phyloP scores from a whole-genome alignment of 2,797 vertebrate genomes.

The Enteromius mattozi region DNA sequence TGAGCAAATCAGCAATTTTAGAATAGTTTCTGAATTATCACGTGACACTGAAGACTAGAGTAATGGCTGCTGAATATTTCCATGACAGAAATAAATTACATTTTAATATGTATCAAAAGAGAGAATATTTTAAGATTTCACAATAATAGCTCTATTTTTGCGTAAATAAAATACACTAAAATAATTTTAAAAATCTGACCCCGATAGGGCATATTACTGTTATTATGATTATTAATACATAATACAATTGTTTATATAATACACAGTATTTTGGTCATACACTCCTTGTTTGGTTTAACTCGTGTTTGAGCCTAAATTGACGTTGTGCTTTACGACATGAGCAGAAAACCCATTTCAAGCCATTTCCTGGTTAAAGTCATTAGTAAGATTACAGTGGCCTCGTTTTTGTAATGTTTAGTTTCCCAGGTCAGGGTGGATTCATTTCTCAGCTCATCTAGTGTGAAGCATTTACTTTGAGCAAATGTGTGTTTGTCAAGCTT shows the following conservation, averaged over 20 bases:
- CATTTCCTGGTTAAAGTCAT: background rate
- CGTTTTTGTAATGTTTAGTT: constrained; percentile 48
- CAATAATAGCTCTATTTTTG: no score
- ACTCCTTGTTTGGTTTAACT: background rate
- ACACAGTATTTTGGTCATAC: background rate
- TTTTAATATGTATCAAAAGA: background rate
- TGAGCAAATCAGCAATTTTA: no score
- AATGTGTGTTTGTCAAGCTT: constrained; percentile 81
- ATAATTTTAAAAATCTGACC: no score
- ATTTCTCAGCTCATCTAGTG: constrained; percentile 53
- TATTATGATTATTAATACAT: background rate
- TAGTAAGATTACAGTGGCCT: constrained; percentile 28
- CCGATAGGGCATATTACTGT: no score
- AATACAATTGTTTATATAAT: background rate
- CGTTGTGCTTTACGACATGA: background rate
- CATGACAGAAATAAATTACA: background rate
- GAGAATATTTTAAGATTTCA: background rate
- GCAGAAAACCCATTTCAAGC: background rate
- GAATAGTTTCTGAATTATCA: no score
- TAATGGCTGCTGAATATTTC: no score
- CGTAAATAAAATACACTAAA: no score
- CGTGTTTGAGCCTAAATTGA: background rate
- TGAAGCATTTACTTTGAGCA: constrained; percentile 73
- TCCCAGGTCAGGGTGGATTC: constrained; percentile 45
- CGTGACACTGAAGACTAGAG: no score